phyloP scores from a whole-genome alignment of 1,140 invertebrate species.

The Physella acuta region DNA sequence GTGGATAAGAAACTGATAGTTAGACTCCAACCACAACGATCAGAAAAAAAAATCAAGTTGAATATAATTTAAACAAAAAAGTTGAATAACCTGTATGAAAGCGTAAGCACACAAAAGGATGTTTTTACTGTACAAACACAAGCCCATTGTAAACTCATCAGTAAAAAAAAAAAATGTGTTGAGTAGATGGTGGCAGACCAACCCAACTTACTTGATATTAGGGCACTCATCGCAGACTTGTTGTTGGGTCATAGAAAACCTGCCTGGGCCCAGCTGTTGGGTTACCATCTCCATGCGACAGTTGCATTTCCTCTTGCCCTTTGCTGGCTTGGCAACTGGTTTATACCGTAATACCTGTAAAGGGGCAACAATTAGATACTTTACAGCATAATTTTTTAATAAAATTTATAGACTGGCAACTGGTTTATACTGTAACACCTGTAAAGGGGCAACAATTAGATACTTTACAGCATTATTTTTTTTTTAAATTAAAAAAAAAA shows the following conservation, averaged over 20 bases:
- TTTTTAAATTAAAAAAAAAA: too few species aligned
- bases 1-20: too few species aligned
- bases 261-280: constrained; percentile 89
- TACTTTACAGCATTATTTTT: too few species aligned
- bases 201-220: constrained; percentile 77
- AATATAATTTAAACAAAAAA: too few species aligned
- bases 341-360: constrained; percentile 89
- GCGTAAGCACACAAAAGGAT: too few species aligned
- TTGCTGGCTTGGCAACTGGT: constrained; percentile 88
- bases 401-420: constrained; percentile 90
- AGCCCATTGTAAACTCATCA: background rate
- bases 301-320: constrained; percentile 96
- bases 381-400: too few species aligned
- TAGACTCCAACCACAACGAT: too few species aligned
- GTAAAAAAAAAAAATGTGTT: background rate
- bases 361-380: too few species aligned
- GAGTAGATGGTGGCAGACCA: background rate
- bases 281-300: constrained; percentile 98
- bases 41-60: too few species aligned
- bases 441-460: too few species aligned
- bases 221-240: constrained; percentile 98
- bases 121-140: too few species aligned
- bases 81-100: too few species aligned
- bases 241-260: constrained; percentile 99
- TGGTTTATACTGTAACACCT: constrained; percentile 94